A percentile compares a stretch with the other conserved stretches of the same genome.
phyloP scores from a whole-genome alignment of 2,888 invertebrate species.

The Pedicia rivosa region DNA sequence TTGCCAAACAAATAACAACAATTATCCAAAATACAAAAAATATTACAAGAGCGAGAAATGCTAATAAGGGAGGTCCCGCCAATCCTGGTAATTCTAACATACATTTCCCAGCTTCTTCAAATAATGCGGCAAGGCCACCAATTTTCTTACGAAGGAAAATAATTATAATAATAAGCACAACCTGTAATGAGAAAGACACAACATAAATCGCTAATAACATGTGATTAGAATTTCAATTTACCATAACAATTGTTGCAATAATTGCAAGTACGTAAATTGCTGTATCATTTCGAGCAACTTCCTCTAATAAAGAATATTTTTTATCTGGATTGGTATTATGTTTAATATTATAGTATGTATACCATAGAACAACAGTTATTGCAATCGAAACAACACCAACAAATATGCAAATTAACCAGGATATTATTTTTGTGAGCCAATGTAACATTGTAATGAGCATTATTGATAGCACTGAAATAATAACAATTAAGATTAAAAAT shows the following conservation, averaged over 20 bases:
- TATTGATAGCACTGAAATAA: conserved; percentile 59
- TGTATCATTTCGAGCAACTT: conserved; percentile 69
- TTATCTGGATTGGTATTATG: conserved; percentile 22
- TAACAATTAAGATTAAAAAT: conserved; percentile 10
- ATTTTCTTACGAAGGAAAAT: conserved; percentile 66
- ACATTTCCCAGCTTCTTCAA: conserved; percentile 81
- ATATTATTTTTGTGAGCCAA: conserved; percentile 64
- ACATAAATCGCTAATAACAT: conserved; percentile 1
- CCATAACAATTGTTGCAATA: conserved; percentile 73
- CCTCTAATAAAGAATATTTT: conserved; percentile 40
- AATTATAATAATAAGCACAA: conserved; percentile 55
- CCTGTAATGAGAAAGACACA: conserved; percentile 31
- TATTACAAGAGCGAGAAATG: conserved; percentile 57
- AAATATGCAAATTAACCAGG: conserved; percentile 74
- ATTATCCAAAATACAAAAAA: conserved; percentile 79
- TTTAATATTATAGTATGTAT: conserved; percentile 66
- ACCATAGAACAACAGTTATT: conserved; percentile 73
- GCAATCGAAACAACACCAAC: conserved; percentile 60
- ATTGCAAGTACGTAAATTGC: conserved; percentile 75
- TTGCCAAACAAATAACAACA: conserved; percentile 64
- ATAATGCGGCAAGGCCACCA: conserved; percentile 65
- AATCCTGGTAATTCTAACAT: conserved; percentile 70
- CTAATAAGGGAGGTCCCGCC: conserved; percentile 69
- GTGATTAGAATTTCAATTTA: conserved; percentile 31
- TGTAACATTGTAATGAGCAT: conserved; percentile 71